A percentile compares a stretch with the other conserved stretches of the same genome.
Evolutionary conservation across 2,797 vertebrate genomes (phyloP).

Genomic region (Loris lydekkerianus): DNA sequence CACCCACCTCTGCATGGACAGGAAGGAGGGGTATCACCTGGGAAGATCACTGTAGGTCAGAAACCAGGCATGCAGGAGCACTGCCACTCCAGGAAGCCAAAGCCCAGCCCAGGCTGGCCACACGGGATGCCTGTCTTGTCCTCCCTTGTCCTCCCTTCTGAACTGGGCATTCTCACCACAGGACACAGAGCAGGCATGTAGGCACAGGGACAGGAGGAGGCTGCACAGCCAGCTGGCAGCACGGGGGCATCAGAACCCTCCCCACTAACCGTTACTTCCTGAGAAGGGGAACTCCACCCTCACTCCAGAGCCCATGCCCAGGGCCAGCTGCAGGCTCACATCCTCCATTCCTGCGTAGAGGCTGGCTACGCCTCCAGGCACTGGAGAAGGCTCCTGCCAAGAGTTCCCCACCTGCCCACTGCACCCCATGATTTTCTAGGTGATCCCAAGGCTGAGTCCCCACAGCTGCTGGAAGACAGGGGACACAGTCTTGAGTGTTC

Average conservation of each 20-base stretch:
- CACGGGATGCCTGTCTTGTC: accelerated
- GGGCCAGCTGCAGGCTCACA: neutral
- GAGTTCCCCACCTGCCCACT: neutral
- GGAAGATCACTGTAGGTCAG: neutral
- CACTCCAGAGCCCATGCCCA: neutral
- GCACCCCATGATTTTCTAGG: neutral
- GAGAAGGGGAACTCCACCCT: neutral
- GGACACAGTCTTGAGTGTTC: neutral
- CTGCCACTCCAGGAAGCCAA: neutral
- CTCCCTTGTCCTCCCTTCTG: neutral
- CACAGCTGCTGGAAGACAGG: neutral
- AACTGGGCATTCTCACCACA: too few species aligned
- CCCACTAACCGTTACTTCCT: neutral
- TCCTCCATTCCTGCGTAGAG: neutral
- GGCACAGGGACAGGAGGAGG: neutral
- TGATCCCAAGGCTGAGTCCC: neutral
- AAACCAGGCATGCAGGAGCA: neutral
- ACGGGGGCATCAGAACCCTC: accelerated
- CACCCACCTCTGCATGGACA: neutral
- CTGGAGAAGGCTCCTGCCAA: neutral
- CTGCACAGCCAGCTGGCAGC: neutral
- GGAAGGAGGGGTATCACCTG: neutral
- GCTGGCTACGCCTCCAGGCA: neutral
- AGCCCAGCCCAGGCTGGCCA: neutral
- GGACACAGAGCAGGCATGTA: neutral